phyloP scores from a whole-genome alignment of 2,113 vertebrate species.

The Marmota monax region DNA sequence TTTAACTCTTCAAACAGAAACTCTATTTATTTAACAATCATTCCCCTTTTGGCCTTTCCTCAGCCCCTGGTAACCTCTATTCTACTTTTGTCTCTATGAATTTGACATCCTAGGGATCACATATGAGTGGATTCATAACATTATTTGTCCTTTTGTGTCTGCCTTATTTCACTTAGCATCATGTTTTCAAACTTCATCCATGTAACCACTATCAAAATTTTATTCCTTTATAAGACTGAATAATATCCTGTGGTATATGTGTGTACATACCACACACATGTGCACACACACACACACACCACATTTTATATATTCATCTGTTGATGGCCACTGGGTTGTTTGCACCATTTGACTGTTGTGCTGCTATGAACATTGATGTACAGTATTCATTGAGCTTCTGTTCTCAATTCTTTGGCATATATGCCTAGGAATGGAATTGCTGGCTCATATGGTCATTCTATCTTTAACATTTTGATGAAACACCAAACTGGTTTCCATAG shows the following conservation, averaged over 20 bases:
- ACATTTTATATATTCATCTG: background rate
- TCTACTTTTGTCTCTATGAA: background rate
- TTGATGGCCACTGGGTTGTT: background rate
- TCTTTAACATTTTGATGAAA: background rate
- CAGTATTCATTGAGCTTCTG: background rate
- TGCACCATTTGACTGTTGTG: background rate
- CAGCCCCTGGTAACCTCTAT: background rate
- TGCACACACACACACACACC: background rate
- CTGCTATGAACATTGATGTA: background rate
- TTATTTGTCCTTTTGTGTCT: background rate
- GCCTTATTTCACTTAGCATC: slow-evolving; percentile 17
- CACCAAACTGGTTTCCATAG: background rate
- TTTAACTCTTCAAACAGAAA: slow-evolving; percentile 23
- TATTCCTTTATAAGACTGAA: background rate
- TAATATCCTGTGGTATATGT: background rate
- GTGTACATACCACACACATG: background rate
- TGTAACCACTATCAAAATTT: background rate
- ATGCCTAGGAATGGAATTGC: background rate
- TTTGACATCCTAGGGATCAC: background rate
- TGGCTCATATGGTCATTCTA: background rate
- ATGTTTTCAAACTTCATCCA: slow-evolving; percentile 21
- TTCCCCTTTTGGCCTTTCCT: background rate
- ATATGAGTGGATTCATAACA: background rate
- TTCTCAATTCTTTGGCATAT: background rate
- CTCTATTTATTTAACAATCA: background rate